These are phyloP conservation scores for Enteromius fasciolatus DNA, from an alignment of 2,797 vertebrate genomes.

Conservation along the genomic window DNA sequence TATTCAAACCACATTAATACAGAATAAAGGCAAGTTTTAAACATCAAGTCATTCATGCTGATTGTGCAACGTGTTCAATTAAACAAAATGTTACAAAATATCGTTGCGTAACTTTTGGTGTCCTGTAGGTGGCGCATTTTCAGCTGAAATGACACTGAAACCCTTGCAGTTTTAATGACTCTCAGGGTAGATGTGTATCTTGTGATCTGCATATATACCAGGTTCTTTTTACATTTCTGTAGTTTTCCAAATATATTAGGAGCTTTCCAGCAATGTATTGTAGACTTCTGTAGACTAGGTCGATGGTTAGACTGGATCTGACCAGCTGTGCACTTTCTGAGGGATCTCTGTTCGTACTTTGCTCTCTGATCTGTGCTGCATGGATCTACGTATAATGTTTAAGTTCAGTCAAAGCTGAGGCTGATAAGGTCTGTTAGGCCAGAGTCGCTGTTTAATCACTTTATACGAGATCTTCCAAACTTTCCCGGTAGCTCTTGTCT, in stretches of 20 bases:
- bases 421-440: slow-evolving; percentile 20
- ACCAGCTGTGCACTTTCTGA: not conserved
- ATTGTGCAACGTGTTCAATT: not conserved
- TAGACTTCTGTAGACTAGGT: not conserved
- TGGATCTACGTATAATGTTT: not conserved
- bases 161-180: not conserved
- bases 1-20: not conserved
- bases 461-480: not conserved
- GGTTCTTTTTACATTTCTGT: not conserved
- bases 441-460: not conserved
- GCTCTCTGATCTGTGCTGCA: slow-evolving; percentile 10
- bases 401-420: not conserved
- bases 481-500: too few relatives aligned
- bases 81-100: slow-evolving; percentile 22
- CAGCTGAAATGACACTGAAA: not conserved
- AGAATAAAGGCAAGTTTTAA: not conserved
- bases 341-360: slow-evolving; percentile 28
- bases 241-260: not conserved
- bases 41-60: not conserved
- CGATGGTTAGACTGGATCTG: not conserved
- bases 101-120: not conserved
- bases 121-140: slow-evolving; percentile 37
- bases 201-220: not conserved
- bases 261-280: not conserved
- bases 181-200: not conserved